A percentile compares a stretch with the other conserved stretches of the same genome.
Evolutionary conservation across 2,797 vertebrate species (phyloP).

Genomic region (Neoniphon sammara): DNA sequence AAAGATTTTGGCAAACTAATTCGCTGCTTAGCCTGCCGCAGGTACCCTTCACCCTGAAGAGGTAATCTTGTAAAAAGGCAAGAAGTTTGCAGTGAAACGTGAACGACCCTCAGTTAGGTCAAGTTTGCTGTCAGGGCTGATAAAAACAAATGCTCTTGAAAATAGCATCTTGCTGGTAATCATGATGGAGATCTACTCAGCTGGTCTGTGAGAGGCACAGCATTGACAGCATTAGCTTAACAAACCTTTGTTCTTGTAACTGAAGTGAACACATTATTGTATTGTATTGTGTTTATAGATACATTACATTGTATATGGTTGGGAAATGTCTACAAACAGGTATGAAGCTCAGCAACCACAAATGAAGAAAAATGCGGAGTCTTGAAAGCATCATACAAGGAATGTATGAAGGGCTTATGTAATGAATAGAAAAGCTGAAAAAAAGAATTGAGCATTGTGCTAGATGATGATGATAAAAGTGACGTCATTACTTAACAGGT

Average conservation of each 20-base stretch:
- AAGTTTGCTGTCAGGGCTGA: too few species aligned
- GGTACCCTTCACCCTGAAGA: too few species aligned
- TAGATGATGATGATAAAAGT: neutral
- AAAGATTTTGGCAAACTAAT: too few species aligned
- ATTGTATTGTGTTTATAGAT: neutral
- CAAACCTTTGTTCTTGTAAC: neutral
- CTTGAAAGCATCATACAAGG: neutral
- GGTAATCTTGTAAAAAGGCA: too few species aligned
- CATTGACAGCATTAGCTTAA: neutral
- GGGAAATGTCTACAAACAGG: neutral
- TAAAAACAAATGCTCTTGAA: too few species aligned
- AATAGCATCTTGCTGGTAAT: too few species aligned
- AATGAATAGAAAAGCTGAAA: neutral
- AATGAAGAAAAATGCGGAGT: neutral
- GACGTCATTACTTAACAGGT: neutral
- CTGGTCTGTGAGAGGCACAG: neutral
- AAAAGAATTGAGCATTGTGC: neutral
- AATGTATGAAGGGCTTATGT: neutral
- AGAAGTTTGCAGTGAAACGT: too few species aligned
- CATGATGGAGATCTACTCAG: too few species aligned
- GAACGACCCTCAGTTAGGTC: too few species aligned
- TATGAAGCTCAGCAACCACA: neutral
- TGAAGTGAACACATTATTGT: neutral
- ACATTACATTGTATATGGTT: conserved; percentile 1
- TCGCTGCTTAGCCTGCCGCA: too few species aligned